These are phyloP conservation scores for Taenioides sp. DNA, from an alignment of 2,797 vertebrate genomes.

Conservation along the genomic window DNA sequence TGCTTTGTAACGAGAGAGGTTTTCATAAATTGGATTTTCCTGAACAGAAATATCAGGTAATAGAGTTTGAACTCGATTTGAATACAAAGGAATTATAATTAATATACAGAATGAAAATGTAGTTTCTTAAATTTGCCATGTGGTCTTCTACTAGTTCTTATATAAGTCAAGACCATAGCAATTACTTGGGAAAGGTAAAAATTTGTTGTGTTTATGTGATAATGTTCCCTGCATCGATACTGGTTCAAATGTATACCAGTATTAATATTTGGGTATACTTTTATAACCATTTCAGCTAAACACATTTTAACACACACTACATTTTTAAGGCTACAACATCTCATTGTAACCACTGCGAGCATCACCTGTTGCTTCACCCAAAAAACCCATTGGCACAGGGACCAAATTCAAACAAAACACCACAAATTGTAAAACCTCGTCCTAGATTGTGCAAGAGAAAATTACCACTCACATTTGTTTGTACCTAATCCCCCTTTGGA, in stretches of 20 bases:
- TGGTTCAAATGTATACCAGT: too few species aligned
- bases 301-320: not conserved
- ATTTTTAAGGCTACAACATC: not conserved
- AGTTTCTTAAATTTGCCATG: too few species aligned
- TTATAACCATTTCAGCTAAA: not conserved
- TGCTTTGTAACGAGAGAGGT: not conserved
- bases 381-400: not conserved
- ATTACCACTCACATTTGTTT: conserved; percentile 31
- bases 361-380: conserved; percentile 65
- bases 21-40: not conserved
- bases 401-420: not conserved
- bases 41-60: too few species aligned
- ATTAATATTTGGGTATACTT: too few species aligned
- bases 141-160: too few species aligned
- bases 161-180: too few species aligned
- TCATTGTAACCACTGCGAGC: not conserved
- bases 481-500: conserved; percentile 38
- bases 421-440: conserved; percentile 10
- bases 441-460: conserved; percentile 36
- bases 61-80: too few species aligned
- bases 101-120: too few species aligned
- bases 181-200: too few species aligned
- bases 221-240: too few species aligned
- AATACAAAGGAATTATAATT: too few species aligned
- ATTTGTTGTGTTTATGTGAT: too few species aligned